phyloP scores from a whole-genome alignment of 2,888 invertebrate genomes.

The Amorpha juglandis region DNA sequence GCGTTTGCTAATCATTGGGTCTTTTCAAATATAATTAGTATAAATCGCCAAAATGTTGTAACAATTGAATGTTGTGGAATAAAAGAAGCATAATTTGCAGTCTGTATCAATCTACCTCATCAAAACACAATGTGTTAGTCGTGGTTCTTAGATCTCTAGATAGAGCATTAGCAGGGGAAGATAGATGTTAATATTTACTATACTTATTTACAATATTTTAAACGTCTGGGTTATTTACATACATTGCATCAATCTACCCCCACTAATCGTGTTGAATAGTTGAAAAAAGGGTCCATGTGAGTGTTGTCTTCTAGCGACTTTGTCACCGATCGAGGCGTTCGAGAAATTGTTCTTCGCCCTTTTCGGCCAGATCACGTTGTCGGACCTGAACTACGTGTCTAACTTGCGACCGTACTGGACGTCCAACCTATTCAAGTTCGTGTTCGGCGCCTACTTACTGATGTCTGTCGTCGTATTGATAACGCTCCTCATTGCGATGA shows the following conservation, averaged over 20 bases:
- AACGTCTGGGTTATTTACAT: constrained; percentile 17
- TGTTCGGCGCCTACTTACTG: constrained; percentile 98
- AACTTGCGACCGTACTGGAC: constrained; percentile 91
- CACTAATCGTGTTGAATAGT: constrained; percentile 37
- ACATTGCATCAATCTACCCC: constrained; percentile 67
- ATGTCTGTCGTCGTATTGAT: constrained; percentile 99
- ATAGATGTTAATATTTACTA: constrained; percentile 51
- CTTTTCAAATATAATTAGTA: not conserved
- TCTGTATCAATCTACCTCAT: constrained; percentile 69
- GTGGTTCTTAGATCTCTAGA: constrained; percentile 56
- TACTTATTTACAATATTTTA: constrained; percentile 6
- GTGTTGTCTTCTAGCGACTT: constrained; percentile 88
- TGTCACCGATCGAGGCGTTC: constrained; percentile 96
- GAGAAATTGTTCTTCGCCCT: constrained; percentile 99
- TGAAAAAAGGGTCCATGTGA: constrained; percentile 73
- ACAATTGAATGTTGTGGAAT: not conserved
- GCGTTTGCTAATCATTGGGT: not conserved
- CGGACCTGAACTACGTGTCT: constrained; percentile 91
- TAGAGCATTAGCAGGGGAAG: constrained; percentile 49
- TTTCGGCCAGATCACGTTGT: constrained; percentile 96
- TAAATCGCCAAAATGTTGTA: not conserved
- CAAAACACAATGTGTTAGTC: constrained; percentile 55
- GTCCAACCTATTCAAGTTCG: constrained; percentile 93
- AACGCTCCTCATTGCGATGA: constrained; percentile 99
- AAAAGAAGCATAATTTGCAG: not conserved